Percentiles rank a stretch among this genome's conserved stretches.
phyloP scores from a whole-genome alignment of 2,113 vertebrate species.

The Ictidomys tridecemlineatus region DNA sequence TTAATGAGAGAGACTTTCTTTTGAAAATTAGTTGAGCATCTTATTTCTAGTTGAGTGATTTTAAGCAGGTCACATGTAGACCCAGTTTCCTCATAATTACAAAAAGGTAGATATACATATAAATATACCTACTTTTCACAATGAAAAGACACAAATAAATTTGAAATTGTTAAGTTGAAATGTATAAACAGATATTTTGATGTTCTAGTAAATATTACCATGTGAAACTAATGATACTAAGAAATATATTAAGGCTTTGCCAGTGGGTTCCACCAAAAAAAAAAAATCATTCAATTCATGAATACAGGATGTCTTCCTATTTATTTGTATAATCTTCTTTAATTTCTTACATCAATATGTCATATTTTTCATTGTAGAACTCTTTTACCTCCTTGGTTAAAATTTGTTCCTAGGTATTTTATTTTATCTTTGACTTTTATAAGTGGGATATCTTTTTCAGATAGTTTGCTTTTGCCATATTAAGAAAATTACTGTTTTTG shows the following conservation, averaged over 20 bases:
- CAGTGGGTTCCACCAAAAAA: not conserved
- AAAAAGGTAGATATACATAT: not conserved
- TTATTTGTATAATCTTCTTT: not conserved
- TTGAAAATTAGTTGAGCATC: not conserved
- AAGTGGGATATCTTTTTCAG: not conserved
- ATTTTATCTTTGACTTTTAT: not conserved
- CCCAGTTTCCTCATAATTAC: not conserved
- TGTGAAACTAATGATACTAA: not conserved
- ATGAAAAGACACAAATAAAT: not conserved
- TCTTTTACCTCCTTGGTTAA: not conserved
- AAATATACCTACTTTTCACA: not conserved
- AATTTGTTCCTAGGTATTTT: not conserved
- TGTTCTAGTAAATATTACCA: not conserved
- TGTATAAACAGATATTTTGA: not conserved
- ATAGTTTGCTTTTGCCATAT: not conserved
- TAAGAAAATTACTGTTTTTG: not conserved
- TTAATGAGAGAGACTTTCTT: not conserved
- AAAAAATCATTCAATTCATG: not conserved
- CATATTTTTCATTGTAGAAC: not conserved
- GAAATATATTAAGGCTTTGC: not conserved
- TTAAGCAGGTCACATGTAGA: not conserved
- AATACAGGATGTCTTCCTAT: not conserved
- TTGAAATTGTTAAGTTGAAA: not conserved
- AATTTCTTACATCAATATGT: not conserved
- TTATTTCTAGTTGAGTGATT: not conserved